Base-by-base conservation (phyloP, 2,888 invertebrate species). In the Sinelater perroti region DNA sequence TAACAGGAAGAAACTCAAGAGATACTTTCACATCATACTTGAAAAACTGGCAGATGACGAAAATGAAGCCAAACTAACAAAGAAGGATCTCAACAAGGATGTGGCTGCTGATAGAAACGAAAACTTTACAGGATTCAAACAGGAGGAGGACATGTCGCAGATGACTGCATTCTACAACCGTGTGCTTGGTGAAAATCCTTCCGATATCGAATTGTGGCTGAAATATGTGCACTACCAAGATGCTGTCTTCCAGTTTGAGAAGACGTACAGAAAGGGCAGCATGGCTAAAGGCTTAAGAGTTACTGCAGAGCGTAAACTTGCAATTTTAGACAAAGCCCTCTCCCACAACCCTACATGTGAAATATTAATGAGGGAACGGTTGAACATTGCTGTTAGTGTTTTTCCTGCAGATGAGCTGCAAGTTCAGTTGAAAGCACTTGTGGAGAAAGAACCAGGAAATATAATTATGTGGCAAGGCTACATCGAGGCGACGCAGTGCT, bases 321-420 rank as follows among this genome's bases (percentile, higher is more conserved):
- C 84, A 7, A 85, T 86, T 35, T 72, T 87, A 4, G 85, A 87
- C 50, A 83, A 82, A 70, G 87, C 86, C 0, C 70, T 89, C 3
- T 75, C 78, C 18, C 77, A 79, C 33, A 87, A 87, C 76, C 77
- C 80, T 2, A 77, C 80, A 52, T 83, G 82, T 51, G 80, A 81
- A 33, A 68, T 73, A 45, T 74, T 89, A 14, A 75, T 86, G 30
- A 71, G 81, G 30, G 76, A 80, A 62, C 79, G 81, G 60, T 73
- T 83, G 46, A 71, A 75, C 44, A 73, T 82, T 14, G 79, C 81
- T 66, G 75, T 80, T 26, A 76, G 78, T 44, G 77, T 83, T 8
- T 82, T 81, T 69, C 85, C 87, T 0, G 81, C 84, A 0, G 87
- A 85, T 67, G 81, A 85, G 73, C 79, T 85, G 11, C 80, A 82